Evolutionary conservation across 1,140 invertebrate species (phyloP), one percentile per base, ranked within the genome.

Genomic region (Drosophila tropicalis): DNA sequence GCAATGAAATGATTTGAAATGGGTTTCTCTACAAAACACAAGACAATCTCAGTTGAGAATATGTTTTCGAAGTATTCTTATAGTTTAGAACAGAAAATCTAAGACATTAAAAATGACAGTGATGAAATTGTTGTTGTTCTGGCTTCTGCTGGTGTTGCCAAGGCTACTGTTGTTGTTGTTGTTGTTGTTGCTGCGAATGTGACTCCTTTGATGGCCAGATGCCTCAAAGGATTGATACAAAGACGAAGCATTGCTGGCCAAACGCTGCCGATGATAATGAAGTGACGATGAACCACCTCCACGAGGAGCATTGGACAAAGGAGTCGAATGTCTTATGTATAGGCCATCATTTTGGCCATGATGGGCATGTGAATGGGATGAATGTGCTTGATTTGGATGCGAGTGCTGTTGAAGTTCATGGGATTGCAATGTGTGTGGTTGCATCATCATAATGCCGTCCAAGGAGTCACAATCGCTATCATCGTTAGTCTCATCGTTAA

Each of bases 101-200:
- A 91, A 81, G 70, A 91, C 83, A 86, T 91, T 91, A 70, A 91
- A 91, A 72, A 91, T 80, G 58, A 91, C 81, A 58, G 72, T 91
- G 68, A 84, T 86, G 73, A 91, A 71, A 67, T 90, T 90, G 67
- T 81, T 86, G 69, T 74, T 87, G 70, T 67, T 78, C 41, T 58
- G 70, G 67, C 44, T 79, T 44, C 66, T 71, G 32, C 56, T 72
- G 64, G 44, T 72, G 51, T 36, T 64, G 47, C 54, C 79, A 63
- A 41, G 62, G 57, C 65, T 72, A 57, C 36, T 76, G 62, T 41
- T 78, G 58, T 67, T 63, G 58, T 39, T 67, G 40, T 56, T 69
- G 54, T 55, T 65, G 54, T 68, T 78, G 60, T 17, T 65, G 56
- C 13, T 67, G 41, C 60, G 40, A 25, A 57, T 60, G 57, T 54